Base-by-base conservation (phyloP, 1,140 invertebrate species). In the Bombus pascuorum region DNA sequence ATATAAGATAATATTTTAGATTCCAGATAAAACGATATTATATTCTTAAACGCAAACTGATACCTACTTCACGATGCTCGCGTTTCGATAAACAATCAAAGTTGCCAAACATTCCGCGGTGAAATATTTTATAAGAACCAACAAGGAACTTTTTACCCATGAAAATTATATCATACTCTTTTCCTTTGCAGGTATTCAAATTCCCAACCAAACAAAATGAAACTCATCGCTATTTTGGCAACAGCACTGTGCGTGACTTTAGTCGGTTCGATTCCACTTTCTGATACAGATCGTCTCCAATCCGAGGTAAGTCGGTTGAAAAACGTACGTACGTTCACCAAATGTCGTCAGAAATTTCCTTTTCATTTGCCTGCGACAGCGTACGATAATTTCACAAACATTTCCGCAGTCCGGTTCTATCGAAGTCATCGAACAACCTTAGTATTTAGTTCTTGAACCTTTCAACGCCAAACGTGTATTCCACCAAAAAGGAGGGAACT, bases 251-350 rank as follows among this genome's bases (percentile, higher is more conserved):
- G 94, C 86, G 83, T 93, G 81, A 89, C 92, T 42, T 82, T 93
- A 81, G 93, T 92, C 80, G 91, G 85, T 78, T 92, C 94, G 57
- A 47, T 92, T 88, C 94, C 94, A 72, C 78, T 94, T 89, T 87
- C 93, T 71, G 91, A 93, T 70, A 85, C 88, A 66, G 88, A 92
- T 53, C 89, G 85, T 32, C 90, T 95, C 66, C 89, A 89, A 39
- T 95, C 94, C 79, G 91, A 93, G 93, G 94, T 93, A 90, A 93
- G 93, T 90, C 81, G 44, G 5, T 22, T 53, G 15, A 22, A 22
- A 18, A 53, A 53, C 47, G 47, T 18, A 47, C 44, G 44, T 18
- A 18, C 15, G 47, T 53, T 22, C 47, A 5, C 18, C 18, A 53
- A 53, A 53, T 53, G 18, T 53, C 47, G 18, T 22, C 47, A 15